Conservation (phyloP, 2,113 vertebrate genomes). For the Phoenicopterus ruber region DNA sequence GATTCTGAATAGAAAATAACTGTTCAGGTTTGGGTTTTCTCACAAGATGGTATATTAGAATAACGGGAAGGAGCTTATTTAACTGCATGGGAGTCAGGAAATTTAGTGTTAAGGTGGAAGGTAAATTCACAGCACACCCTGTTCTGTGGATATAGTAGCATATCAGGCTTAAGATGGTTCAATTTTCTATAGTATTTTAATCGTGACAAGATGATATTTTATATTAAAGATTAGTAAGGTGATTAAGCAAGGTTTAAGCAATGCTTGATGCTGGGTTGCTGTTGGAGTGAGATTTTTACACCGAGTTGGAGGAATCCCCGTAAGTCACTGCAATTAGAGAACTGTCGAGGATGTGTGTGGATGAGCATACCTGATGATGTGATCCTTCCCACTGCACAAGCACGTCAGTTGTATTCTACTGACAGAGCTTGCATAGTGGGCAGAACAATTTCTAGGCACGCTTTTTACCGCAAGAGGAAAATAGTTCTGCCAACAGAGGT, state of each 20-base stretch:
- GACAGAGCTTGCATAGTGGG: background rate
- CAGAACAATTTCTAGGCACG: background rate
- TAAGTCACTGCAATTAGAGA: background rate
- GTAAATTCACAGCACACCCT: background rate
- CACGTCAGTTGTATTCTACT: background rate
- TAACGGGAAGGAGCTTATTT: background rate
- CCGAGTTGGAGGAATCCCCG: background rate
- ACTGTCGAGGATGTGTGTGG: background rate
- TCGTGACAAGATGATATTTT: background rate
- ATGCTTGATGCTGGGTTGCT: background rate
- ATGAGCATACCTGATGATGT: background rate
- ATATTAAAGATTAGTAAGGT: background rate
- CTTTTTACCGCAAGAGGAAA: background rate
- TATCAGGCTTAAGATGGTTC: background rate
- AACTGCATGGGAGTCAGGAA: background rate
- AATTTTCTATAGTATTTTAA: background rate
- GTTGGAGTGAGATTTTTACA: background rate
- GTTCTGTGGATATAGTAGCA: background rate
- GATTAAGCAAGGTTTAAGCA: background rate
- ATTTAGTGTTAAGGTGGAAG: background rate
- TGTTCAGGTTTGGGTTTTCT: background rate
- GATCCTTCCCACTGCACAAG: background rate
- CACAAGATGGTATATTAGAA: background rate
- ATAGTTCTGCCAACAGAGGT: background rate
- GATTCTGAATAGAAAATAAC: background rate